Conservation (phyloP, 1,140 invertebrate genomes). For the Trypoxylus dichotomus region DNA sequence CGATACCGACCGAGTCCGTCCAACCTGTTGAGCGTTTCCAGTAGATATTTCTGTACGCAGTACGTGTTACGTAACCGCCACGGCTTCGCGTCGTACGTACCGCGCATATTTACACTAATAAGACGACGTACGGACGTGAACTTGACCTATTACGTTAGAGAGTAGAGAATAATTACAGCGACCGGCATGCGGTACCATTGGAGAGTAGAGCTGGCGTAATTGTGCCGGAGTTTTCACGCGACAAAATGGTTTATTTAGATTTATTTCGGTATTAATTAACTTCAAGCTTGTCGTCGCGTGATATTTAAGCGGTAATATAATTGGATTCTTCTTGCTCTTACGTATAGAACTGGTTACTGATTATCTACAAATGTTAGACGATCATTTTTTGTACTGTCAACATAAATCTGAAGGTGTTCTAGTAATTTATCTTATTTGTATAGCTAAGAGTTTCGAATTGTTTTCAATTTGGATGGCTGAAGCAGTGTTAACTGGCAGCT, state of each 20-base stretch:
- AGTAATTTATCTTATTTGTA: no score
- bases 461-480: no score
- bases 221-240: background rate
- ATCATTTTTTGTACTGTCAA: no score
- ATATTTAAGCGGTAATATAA: background rate
- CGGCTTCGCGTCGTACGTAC: background rate
- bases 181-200: background rate
- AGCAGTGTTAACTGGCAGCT: no score
- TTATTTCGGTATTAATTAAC: background rate
- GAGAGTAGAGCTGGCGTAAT: background rate
- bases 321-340: background rate
- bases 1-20: no score
- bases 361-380: no score
- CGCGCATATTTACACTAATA: background rate
- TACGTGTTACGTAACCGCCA: background rate
- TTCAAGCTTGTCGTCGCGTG: background rate
- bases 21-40: background rate
- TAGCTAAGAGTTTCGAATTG: no score
- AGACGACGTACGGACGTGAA: background rate
- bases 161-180: background rate
- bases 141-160: background rate
- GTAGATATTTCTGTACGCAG: background rate
- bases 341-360: no score
- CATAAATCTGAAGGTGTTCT: no score
- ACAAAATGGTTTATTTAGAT: constrained; percentile 1